Evolutionary conservation across 2,113 vertebrate species (phyloP), one percentile per base, ranked within the genome.

Genomic region (Grammomys surdaster): DNA sequence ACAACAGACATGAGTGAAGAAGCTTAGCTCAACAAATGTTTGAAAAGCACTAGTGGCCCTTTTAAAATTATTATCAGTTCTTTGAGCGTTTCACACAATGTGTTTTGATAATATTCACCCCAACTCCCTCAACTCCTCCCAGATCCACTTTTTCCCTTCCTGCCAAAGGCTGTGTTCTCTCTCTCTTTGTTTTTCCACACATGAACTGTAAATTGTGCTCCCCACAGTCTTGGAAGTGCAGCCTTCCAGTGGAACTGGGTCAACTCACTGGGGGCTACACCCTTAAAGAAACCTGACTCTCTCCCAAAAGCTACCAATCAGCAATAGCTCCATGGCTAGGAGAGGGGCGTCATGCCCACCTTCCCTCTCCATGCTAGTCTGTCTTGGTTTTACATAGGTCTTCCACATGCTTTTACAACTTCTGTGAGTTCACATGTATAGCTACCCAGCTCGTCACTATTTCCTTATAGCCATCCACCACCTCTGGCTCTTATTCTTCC

Each of bases 21-120:
- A 93, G 73, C 89, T 93, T 69, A 80, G 48, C 16, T 76, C 17
- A 84, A 84, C 54, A 84, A 87, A 77, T 19, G 63, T 56, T 58
- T 85, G 43, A 46, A n/a, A 93, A 90, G 54, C 46, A 73, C 28
- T 51, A 51, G 51, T 51, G 51, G 40, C 43, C 40, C 60, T 33
- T 65, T 86, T 48, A 19, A 85, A 85, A 85, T 65, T 63, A 43
- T 63, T 65, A 43, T 31, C 46, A 46, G 58, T 31, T 85, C 40
- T 65, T 65, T 46, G 58, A 85, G 82, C 65, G 31, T 33, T 85
- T 6, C 14, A 28, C 8, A 46, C 58, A 85, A 31, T 31, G 16
- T 65, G n/a, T 11, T 65, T 46, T 65, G 58, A 17, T 65, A 65
- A 65, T 43, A 46, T 65, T 85, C 28, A 65, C 26, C 58, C 8